Evolutionary conservation across 2,797 vertebrate species (phyloP).

Genomic region (Poeciliopsis infans): DNA sequence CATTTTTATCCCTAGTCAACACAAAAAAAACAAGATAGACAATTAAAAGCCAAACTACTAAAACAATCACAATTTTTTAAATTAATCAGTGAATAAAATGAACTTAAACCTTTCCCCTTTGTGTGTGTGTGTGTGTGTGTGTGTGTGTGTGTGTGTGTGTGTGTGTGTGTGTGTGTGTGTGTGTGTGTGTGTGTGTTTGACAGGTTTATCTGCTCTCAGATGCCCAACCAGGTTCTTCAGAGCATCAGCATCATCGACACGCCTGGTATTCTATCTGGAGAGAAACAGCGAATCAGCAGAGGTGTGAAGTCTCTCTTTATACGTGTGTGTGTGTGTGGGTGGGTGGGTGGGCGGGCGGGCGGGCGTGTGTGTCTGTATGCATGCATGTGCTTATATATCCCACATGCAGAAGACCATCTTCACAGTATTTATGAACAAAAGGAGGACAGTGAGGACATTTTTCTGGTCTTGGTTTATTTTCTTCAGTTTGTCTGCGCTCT

Average conservation of each 20-base stretch:
- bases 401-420: no score
- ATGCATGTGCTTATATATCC: not conserved
- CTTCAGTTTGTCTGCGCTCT: no score
- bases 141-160: not conserved
- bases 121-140: not conserved
- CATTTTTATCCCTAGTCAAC: not conserved
- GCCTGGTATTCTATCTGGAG: conserved; percentile 95
- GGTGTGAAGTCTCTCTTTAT: conserved; percentile 72
- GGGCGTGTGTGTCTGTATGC: not conserved
- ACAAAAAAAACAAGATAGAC: not conserved
- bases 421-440: no score
- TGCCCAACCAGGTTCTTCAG: conserved; percentile 93
- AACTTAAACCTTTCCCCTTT: not conserved
- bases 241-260: conserved; percentile 92
- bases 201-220: conserved; percentile 97
- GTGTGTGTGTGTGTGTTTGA: not conserved
- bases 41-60: not conserved
- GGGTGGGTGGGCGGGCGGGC: no score
- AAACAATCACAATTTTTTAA: not conserved
- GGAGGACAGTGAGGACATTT: no score
- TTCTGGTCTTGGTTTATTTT: no score
- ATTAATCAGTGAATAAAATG: not conserved
- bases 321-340: not conserved
- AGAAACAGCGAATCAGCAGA: conserved; percentile 96
- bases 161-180: not conserved